Evolutionary conservation across 2,888 invertebrate species (phyloP), one percentile per base, ranked within the genome.

Genomic region (Galeruca laticollis): DNA sequence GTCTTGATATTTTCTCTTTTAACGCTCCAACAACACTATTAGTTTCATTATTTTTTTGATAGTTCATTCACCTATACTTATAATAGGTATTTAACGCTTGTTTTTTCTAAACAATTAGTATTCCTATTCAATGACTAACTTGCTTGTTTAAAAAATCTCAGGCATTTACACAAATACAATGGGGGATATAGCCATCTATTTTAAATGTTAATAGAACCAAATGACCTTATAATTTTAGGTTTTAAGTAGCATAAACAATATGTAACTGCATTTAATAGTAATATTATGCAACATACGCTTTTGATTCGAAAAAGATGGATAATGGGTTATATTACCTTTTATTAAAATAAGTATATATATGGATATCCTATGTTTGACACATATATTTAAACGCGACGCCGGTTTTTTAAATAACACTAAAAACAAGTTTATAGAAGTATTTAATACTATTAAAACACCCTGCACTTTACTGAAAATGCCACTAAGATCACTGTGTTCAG

Each of bases 401-500:
- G 61, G 33, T 33, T 51, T 62, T 62, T 37, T 64, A 15, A 11
- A 5, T 18, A 8, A 15, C 20, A 64, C 26, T 37, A 15, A 65
- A 65, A 57, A 64, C 51, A 35, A 43, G 62, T 51, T 62, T 52
- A 15, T 13, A 56, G 18, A 8, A 2, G 13, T 31, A 47, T 62
- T 35, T 63, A 31, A 63, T 47, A 62, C 20, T 20, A 57, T n/a
- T 35, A 31, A 33, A 57, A 60, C 59, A 66, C 57, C 57, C 57
- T 49, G 31, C 57, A 65, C 56, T 47, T 1, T 20, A 33, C 47
- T 40, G 13, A 21, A 66, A 66, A 59, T 59, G 26, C 66, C 66
- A 66, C 56, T 59, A 51, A 66, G 66, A 66, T 37, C 37, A 57
- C 35, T 35, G 33, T 15, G 59, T 66, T 59, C 40, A 59, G 37